A percentile compares a stretch with the other conserved stretches of the same genome.
phyloP scores from a whole-genome alignment of 2,888 invertebrate genomes.

The Ormyrus rosae region DNA sequence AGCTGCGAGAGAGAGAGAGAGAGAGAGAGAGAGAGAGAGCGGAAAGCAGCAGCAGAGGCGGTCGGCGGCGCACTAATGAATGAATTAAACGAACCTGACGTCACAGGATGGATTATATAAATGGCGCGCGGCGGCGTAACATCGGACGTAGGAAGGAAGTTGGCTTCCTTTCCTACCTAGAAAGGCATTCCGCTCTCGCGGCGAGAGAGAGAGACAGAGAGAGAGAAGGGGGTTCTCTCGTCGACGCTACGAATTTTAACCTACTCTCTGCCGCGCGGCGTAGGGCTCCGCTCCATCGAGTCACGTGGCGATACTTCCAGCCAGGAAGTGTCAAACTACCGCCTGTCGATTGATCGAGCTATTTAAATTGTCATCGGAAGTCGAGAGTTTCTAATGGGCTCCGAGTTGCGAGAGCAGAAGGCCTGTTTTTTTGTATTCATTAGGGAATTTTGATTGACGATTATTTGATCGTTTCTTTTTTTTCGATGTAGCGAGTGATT shows the following conservation, averaged over 20 bases:
- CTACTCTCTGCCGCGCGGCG: background rate
- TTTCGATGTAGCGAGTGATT: too few species aligned
- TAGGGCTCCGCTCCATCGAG: background rate
- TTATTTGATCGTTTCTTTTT: too few species aligned
- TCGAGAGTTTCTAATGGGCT: too few species aligned
- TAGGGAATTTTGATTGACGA: too few species aligned
- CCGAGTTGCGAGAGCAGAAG: too few species aligned
- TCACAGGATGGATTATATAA: constrained; percentile 75
- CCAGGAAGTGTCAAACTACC: constrained; percentile 29
- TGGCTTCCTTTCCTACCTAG: constrained; percentile 73
- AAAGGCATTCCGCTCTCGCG: constrained; percentile 58
- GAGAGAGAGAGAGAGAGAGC: constrained; percentile 36
- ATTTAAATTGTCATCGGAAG: too few species aligned
- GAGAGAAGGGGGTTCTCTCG: too few species aligned
- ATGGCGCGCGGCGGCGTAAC: constrained; percentile 62
- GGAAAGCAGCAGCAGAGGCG: constrained; percentile 3
- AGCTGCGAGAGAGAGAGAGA: constrained; percentile 29
- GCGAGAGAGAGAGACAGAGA: too few species aligned
- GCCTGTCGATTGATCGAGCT: constrained; percentile 10
- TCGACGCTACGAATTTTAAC: too few species aligned
- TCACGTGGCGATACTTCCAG: constrained; percentile 27
- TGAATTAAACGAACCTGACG: constrained; percentile 72
- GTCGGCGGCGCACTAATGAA: constrained; percentile 65
- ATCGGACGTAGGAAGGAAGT: constrained; percentile 72
- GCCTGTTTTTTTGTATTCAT: too few species aligned